A percentile compares a stretch with the other conserved stretches of the same genome.
Evolutionary conservation across 2,888 invertebrate genomes (phyloP).

Genomic region (Cephonodes hylas): DNA sequence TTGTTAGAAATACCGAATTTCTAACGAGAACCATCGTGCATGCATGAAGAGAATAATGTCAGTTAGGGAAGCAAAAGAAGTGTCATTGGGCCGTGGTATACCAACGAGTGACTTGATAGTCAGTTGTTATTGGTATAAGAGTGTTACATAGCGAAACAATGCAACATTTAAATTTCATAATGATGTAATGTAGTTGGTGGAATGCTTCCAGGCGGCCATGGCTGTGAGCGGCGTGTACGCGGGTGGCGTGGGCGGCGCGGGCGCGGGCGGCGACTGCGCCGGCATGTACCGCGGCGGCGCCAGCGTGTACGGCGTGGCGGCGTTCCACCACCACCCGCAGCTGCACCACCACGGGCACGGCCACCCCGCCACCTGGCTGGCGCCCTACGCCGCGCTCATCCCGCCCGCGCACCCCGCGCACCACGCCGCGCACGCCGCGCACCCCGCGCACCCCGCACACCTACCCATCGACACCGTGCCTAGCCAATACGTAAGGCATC

Average conservation of each 20-base stretch:
- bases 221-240: constrained; percentile 73
- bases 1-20: no score
- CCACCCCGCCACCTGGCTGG: constrained; percentile 71
- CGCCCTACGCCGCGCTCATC: constrained; percentile 70
- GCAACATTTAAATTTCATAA: constrained; percentile 8
- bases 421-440: constrained; percentile 55
- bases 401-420: constrained; percentile 65
- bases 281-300: constrained; percentile 71
- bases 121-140: neutral
- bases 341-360: constrained; percentile 72
- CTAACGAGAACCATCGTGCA: no score
- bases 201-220: constrained; percentile 60
- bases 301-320: constrained; percentile 71
- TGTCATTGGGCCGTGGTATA: no score
- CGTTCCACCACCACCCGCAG: constrained; percentile 72
- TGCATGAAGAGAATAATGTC: no score
- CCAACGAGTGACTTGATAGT: no score
- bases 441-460: constrained; percentile 66
- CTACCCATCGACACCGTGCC: constrained; percentile 75
- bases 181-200: constrained; percentile 13
- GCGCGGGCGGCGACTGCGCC: constrained; percentile 63
- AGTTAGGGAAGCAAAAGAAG: no score
- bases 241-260: constrained; percentile 58
- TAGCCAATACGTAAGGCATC: constrained; percentile 75
- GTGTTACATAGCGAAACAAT: neutral